These are phyloP conservation scores for Atethmia centrago DNA, from an alignment of 2,888 invertebrate genomes.

Conservation along the genomic window DNA sequence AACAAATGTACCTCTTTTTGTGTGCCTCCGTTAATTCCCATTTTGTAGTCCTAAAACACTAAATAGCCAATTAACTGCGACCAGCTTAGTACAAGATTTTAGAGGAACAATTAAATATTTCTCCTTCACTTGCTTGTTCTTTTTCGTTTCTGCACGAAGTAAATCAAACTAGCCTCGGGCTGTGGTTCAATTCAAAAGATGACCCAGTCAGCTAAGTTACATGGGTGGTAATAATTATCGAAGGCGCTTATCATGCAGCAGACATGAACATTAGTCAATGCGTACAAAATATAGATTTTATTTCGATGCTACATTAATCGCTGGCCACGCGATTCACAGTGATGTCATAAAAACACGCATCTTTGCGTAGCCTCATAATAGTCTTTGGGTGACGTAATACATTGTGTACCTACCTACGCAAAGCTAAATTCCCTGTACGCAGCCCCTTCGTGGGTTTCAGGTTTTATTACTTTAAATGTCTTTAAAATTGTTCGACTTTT, in stretches of 20 bases:
- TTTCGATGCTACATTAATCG: not conserved
- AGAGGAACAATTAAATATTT: not conserved
- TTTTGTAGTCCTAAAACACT: not conserved
- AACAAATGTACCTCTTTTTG: not conserved
- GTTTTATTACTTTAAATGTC: not conserved
- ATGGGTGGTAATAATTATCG: not conserved
- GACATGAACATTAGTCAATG: not conserved
- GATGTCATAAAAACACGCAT: slow-evolving; percentile 26
- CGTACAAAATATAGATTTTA: slow-evolving; percentile 7
- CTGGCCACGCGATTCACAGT: not conserved
- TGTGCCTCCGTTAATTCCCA: not conserved
- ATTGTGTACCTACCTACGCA: slow-evolving; percentile 4
- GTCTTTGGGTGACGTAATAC: slow-evolving; percentile 18
- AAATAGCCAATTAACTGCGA: not conserved
- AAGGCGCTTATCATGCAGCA: not conserved
- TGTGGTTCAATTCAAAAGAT: not conserved
- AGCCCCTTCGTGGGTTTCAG: not conserved
- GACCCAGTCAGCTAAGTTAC: not conserved
- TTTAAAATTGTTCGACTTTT: not conserved
- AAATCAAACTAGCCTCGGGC: not conserved
- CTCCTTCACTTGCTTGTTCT: not conserved
- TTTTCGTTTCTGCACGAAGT: too few relatives aligned
- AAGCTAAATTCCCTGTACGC: not conserved
- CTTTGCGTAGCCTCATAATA: not conserved
- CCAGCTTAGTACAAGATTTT: not conserved